Evolutionary conservation across 1,140 invertebrate genomes (phyloP), one percentile per base, ranked within the genome.

Genomic region (Panagrolaimus sp.): DNA sequence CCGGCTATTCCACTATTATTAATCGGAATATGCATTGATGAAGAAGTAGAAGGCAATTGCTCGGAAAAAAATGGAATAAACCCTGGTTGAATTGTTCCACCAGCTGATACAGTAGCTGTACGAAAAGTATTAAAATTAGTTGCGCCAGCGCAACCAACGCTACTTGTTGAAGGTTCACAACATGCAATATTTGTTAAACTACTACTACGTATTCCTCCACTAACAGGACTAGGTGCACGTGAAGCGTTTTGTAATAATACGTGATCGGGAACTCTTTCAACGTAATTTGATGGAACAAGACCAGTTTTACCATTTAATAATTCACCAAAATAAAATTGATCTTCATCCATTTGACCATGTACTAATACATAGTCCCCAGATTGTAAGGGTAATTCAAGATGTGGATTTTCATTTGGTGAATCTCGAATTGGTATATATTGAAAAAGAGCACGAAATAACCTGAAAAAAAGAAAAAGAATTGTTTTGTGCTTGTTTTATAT

Each of bases 281-380:
- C 91, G 85, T 96, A 98, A 84, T 97, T 97, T 5, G 93, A 93
- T 25, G 96, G 96, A 5, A 98, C 93, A 9, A 98, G 86, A 42
- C 96, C 96, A 67, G 92, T 87, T 68, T 92, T 87, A 9, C 95
- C 95, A 82, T 97, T 92, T 67, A 98, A 85, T 14, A 93, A 87
- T 85, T 98, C 94, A 1, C 94, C 96, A 83, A 96, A 92, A 78
- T 92, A 89, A 84, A 96, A 97, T 44, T 92, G 93, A 84, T 95
- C 93, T 85, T 89, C 89, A 82, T 90, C 89, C 86, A 89, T 88
- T 73, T 91, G 90, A n/a, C 93, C 74, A 90, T 92, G 95, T 20
- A 98, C 92, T 23, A 98, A 85, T 20, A 98, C 86, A 84, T 97
- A 98, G 85, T 99, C 96, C 1, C 95, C 96, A 74, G 93, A 91